Percentiles rank a stretch among this genome's conserved stretches.
Evolutionary conservation across 2,797 vertebrate genomes (phyloP).

Genomic region (Pseudochirops cupreus): DNA sequence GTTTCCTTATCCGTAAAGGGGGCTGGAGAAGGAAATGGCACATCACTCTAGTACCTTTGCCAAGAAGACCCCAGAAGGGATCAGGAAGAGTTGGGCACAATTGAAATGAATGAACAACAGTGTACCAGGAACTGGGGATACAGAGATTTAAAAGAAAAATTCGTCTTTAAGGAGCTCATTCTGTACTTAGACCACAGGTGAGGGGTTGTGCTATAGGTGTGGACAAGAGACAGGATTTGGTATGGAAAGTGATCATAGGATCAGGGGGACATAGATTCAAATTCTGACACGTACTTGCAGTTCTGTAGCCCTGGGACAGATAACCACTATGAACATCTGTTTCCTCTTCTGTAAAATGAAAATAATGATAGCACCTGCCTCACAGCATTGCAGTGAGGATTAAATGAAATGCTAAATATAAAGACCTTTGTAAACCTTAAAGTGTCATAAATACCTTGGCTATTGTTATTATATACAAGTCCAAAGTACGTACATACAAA

Average conservation of each 20-base stretch:
- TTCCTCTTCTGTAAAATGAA: not conserved
- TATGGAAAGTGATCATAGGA: not conserved
- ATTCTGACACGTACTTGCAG: not conserved
- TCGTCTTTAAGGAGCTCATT: not conserved
- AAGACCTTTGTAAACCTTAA: not conserved
- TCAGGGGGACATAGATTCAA: not conserved
- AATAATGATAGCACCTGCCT: not conserved
- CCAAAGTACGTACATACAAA: not conserved
- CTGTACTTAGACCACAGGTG: not conserved
- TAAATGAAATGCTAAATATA: not conserved
- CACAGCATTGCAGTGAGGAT: not conserved
- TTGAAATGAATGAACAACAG: not conserved
- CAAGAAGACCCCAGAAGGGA: not conserved
- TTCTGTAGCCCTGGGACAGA: not conserved
- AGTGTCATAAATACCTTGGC: not conserved
- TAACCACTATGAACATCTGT: not conserved
- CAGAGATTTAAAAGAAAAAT: not conserved
- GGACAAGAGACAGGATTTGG: not conserved
- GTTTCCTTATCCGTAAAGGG: not conserved
- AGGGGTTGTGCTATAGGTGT: not conserved
- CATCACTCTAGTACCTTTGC: not conserved
- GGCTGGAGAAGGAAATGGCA: not conserved
- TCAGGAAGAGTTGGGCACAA: not conserved
- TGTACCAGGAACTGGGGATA: not conserved
- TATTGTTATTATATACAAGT: not conserved